Percentiles rank a stretch among this genome's conserved stretches.
phyloP scores from a whole-genome alignment of 2,113 vertebrate genomes.

The Onychorhynchus coronatus region DNA sequence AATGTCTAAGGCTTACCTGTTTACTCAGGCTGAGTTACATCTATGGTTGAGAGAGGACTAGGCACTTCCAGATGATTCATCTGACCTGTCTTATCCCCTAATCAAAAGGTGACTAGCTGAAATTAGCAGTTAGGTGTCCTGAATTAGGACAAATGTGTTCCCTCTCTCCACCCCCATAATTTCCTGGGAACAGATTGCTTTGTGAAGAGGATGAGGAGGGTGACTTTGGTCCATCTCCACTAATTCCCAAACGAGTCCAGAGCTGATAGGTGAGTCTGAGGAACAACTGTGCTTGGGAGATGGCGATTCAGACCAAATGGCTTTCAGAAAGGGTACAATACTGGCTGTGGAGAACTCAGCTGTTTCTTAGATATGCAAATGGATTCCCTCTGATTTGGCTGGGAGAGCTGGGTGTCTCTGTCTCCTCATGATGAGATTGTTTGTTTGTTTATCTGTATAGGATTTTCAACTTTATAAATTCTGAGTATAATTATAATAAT shows the following conservation, averaged over 20 bases:
- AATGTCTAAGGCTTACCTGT: background rate
- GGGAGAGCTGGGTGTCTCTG: background rate
- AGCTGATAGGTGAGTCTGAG: background rate
- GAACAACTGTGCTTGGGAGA: background rate
- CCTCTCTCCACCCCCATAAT: background rate
- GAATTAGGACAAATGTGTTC: background rate
- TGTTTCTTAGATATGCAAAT: slow-evolving; percentile 45
- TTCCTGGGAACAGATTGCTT: background rate
- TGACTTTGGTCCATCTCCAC: background rate
- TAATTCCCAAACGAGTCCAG: background rate
- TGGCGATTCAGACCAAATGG: background rate
- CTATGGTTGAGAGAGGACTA: background rate
- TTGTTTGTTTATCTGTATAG: slow-evolving; percentile 27
- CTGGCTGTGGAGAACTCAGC: background rate
- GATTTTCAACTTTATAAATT: slow-evolving; percentile 17
- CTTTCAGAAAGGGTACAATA: background rate
- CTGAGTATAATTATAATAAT: slow-evolving; percentile 6
- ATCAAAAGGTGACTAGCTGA: background rate
- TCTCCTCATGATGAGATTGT: slow-evolving; percentile 9
- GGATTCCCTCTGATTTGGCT: background rate
- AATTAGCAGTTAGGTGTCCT: background rate
- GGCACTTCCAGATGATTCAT: background rate
- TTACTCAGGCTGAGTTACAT: background rate
- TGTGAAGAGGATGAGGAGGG: background rate
- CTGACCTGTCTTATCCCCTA: background rate